Base-by-base conservation (phyloP, 1,140 invertebrate species). In the Zeugodacus cucurbitae region DNA sequence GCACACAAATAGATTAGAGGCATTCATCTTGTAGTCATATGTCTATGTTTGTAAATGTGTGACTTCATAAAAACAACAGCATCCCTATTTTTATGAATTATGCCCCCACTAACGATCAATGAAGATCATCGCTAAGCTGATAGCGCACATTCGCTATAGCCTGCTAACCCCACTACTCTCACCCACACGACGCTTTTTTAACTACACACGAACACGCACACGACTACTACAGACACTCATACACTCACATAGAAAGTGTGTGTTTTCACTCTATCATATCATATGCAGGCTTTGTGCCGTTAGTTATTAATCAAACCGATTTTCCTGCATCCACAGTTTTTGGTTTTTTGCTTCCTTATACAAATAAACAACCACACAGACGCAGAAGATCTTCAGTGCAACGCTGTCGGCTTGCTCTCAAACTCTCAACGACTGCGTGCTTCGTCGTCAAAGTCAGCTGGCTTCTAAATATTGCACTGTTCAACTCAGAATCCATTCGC, bases 61-160 rank as follows among this genome's bases (percentile, higher is more conserved):
- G 14, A 17, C 14, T 70, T 17, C 8, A 48, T 29, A 82, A 22
- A 70, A 54, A 54, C 41, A 54, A 54, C 41, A 54, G 17, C 41
- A 82, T 82, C 37, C 4, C 5, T 48, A 82, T 74, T 74, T 41
- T 26, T 82, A 82, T 48, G 41, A 82, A 48, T 54, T 82, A 48
- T 48, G 11, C 8, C 74, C 74, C 44, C 74, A n/a, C 74, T n/a
- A 82, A 82, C 41, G 74, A 82, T 82, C 41, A 82, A 48, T 82
- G 74, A 82, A 48, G 37, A 82, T 82, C 74, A 48, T 26, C 74
- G 41, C 74, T 14, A 14, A 26, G 37, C 41, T 82, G 74, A 22
- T 48, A 26, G 44, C 17, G n/a, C 5, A 26, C 20, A 48, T 22
- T 48, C 32, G 22, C 34, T 20, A 3, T 11, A 11, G 29, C 29